Conservation (phyloP, 2,113 vertebrate genomes). For the Columba livia region DNA sequence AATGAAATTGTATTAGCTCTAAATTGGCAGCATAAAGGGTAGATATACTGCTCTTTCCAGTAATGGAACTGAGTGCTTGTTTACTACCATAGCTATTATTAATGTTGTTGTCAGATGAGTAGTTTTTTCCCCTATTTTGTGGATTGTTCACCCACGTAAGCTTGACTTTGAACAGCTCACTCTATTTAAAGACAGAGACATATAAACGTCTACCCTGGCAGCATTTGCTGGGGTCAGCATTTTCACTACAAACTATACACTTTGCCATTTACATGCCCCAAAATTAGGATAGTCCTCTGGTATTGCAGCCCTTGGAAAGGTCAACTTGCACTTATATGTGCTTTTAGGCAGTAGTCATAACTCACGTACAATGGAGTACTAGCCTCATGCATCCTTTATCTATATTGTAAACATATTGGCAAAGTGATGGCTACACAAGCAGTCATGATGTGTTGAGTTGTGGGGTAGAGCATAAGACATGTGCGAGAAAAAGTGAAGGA, state of each 20-base stretch:
- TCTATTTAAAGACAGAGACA: neutral
- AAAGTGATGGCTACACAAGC: neutral
- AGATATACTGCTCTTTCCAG: neutral
- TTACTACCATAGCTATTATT: neutral
- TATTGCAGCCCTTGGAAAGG: neutral
- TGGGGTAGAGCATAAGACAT: neutral
- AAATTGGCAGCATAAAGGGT: neutral
- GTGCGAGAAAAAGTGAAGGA: neutral
- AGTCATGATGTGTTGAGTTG: neutral
- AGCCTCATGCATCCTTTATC: neutral
- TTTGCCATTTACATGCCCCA: neutral
- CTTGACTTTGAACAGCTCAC: neutral
- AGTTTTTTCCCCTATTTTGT: neutral
- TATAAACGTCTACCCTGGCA: neutral
- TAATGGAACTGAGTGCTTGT: neutral
- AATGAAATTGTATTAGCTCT: neutral
- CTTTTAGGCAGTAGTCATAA: neutral
- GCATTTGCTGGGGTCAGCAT: neutral
- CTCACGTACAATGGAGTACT: neutral
- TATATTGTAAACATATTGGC: neutral
- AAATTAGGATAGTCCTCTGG: neutral
- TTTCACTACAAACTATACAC: neutral
- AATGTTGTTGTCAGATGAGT: neutral
- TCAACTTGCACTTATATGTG: neutral
- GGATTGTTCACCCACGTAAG: neutral